phyloP scores from a whole-genome alignment of 1,140 invertebrate genomes.

The Listronotus bonariensis region DNA sequence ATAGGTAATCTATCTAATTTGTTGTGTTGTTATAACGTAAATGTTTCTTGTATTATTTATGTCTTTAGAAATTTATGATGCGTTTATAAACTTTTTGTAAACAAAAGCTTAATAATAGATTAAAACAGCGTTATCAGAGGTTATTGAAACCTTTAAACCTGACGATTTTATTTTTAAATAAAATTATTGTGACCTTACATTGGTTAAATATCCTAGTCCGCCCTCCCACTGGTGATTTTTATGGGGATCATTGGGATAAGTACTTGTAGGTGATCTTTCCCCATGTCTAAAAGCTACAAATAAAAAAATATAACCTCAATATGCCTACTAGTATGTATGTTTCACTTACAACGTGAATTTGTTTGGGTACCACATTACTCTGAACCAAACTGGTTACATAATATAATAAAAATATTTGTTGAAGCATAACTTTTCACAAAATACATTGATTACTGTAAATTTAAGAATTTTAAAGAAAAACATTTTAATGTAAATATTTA shows the following conservation, averaged over 20 bases:
- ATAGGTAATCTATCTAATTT: no score
- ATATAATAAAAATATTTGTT: slow-evolving; percentile 3
- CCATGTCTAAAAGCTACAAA: slow-evolving; percentile 75
- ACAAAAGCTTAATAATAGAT: no score
- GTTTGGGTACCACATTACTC: slow-evolving; percentile 20
- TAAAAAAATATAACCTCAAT: slow-evolving; percentile 12
- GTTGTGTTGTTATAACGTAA: no score
- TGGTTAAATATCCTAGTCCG: slow-evolving; percentile 73
- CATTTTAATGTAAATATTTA: neutral
- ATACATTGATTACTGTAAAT: neutral
- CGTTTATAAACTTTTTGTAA: no score
- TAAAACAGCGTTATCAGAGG: no score
- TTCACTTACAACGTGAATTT: slow-evolving; percentile 40
- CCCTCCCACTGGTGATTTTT: slow-evolving; percentile 69
- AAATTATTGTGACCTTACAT: slow-evolving; percentile 59
- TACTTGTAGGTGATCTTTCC: slow-evolving; percentile 68
- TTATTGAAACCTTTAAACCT: no score
- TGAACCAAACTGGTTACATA: neutral
- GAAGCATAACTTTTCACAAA: slow-evolving; percentile 2
- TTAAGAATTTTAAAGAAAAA: no score
- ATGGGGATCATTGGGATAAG: slow-evolving; percentile 74
- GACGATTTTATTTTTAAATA: no score
- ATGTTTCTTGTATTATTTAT: no score
- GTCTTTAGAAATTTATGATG: no score
- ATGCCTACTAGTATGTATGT: neutral